These are phyloP conservation scores for Callimorpha dominula DNA, from an alignment of 2,888 invertebrate genomes.

Conservation along the genomic window DNA sequence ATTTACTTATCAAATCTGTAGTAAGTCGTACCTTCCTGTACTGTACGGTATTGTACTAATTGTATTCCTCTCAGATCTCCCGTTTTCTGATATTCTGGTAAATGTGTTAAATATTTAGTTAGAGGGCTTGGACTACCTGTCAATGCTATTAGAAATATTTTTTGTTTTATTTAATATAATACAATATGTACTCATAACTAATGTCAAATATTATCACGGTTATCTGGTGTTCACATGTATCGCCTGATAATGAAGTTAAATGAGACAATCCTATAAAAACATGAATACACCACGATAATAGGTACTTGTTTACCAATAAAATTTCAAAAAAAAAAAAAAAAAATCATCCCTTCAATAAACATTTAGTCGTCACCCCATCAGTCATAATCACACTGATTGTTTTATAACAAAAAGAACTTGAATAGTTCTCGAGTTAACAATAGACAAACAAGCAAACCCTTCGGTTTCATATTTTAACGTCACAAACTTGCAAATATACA, in stretches of 20 bases:
- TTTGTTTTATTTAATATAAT: too few species aligned
- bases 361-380: constrained; percentile 40
- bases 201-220: background rate
- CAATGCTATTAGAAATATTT: too few species aligned
- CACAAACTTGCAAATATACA: constrained; percentile 55
- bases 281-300: constrained; percentile 5
- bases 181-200: background rate
- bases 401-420: constrained; percentile 65
- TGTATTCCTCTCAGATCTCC: too few species aligned
- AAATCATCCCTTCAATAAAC: constrained; percentile 14
- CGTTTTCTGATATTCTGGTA: too few species aligned
- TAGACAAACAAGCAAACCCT: constrained; percentile 70
- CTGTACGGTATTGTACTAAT: too few species aligned
- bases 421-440: constrained; percentile 70
- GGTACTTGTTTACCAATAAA: background rate
- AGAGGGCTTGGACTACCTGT: too few species aligned
- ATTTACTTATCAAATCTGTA: too few species aligned
- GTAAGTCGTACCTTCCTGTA: too few species aligned
- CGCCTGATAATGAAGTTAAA: background rate
- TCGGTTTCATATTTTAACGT: constrained; percentile 76
- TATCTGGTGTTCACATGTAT: background rate
- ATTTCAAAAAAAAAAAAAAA: constrained; percentile 16
- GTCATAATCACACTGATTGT: constrained; percentile 66
- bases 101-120: too few species aligned
- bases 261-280: background rate